Evolutionary conservation across 1,140 invertebrate species (phyloP).

Genomic region (Pseudomyrmex cubaensis): DNA sequence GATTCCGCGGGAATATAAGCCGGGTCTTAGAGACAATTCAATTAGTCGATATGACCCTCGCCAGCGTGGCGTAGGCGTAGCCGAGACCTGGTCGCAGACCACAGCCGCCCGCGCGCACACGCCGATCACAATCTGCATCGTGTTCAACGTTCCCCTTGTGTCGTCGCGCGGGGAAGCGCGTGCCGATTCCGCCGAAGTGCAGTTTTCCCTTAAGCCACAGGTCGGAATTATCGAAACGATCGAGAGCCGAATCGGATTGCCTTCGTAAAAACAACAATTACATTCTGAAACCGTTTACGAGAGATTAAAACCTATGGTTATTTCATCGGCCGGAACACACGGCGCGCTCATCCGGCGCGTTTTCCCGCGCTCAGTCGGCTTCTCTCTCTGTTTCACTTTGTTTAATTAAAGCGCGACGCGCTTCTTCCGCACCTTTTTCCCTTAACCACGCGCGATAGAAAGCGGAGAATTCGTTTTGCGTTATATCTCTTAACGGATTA

Average conservation of each 20-base stretch:
- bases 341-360: background rate
- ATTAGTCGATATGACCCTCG: constrained; percentile 64
- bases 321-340: constrained; percentile 54
- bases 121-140: constrained; percentile 66
- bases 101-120: background rate
- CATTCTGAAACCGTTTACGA: constrained; percentile 57
- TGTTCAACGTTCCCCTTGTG: constrained; percentile 6
- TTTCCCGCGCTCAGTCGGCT: background rate
- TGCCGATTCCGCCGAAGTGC: constrained; percentile 18
- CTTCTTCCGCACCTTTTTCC: background rate
- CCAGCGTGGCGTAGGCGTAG: constrained; percentile 48
- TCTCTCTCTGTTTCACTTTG: constrained; percentile 66
- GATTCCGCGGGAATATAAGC: constrained; percentile 61
- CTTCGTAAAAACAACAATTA: constrained; percentile 71
- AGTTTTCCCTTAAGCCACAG: constrained; percentile 41
- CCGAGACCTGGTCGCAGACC: constrained; percentile 17
- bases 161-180: background rate
- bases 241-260: constrained; percentile 41
- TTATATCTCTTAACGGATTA: constrained; percentile 25
- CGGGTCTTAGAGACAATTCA: constrained; percentile 72
- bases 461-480: constrained; percentile 11
- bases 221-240: constrained; percentile 54
- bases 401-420: constrained; percentile 59
- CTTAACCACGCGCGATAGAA: constrained; percentile 22
- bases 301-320: constrained; percentile 52